Percentiles rank a stretch among this genome's conserved stretches.
Evolutionary conservation across 2,113 vertebrate species (phyloP).

Genomic region (Siniperca knerii): DNA sequence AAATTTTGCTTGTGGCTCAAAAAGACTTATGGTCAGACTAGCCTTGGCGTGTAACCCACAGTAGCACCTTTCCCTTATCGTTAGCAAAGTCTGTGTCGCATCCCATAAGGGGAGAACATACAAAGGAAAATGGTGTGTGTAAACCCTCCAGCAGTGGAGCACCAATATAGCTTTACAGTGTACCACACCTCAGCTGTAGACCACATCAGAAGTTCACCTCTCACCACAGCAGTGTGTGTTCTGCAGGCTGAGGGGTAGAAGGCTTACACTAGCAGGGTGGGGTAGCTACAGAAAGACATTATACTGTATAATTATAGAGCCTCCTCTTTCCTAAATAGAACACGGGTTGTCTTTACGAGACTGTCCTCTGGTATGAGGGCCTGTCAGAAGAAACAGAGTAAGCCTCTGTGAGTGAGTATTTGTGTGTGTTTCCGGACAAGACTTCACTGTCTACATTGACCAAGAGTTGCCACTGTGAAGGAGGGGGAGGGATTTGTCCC

Average conservation of each 20-base stretch:
- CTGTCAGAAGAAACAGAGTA: conserved; percentile 45
- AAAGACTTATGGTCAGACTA: neutral
- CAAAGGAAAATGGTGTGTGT: neutral
- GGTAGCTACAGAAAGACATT: conserved; percentile 36
- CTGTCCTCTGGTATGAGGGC: conserved; percentile 35
- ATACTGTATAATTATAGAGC: conserved; percentile 62
- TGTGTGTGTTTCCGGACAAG: conserved; percentile 38
- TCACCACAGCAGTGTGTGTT: conserved; percentile 34
- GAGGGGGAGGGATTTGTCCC: neutral
- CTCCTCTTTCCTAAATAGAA: conserved; percentile 62
- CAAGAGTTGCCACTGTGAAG: conserved; percentile 32
- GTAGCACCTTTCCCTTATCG: neutral
- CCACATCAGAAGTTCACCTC: conserved; percentile 44
- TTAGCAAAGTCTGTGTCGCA: neutral
- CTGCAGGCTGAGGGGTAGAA: conserved; percentile 24
- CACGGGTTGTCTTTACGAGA: conserved; percentile 37
- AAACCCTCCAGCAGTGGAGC: neutral
- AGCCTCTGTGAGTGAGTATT: conserved; percentile 31
- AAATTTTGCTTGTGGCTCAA: neutral
- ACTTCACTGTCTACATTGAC: conserved; percentile 34
- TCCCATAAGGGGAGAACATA: neutral
- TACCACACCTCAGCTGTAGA: conserved; percentile 15
- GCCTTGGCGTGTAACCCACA: neutral
- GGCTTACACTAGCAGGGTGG: conserved; percentile 49
- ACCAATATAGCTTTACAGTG: neutral